Conservation (phyloP, 2,113 vertebrate species). For the Pimephales promelas region DNA sequence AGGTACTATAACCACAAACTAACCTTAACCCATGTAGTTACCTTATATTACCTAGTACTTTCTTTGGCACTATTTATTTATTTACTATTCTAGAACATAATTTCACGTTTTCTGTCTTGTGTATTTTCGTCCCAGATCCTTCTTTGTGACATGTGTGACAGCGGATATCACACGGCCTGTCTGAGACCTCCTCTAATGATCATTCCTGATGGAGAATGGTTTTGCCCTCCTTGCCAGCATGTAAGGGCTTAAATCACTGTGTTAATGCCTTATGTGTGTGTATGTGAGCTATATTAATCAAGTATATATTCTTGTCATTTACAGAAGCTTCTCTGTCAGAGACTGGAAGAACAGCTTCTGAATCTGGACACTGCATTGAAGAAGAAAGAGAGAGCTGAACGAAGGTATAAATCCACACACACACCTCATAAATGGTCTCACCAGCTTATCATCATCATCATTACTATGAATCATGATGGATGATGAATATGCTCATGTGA, state of each 20-base stretch:
- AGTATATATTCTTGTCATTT: constrained; percentile 20
- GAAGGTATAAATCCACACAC: constrained; percentile 79
- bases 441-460: not conserved
- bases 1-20: too few species aligned
- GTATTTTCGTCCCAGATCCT: constrained; percentile 80
- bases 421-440: not conserved
- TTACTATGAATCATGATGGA: not conserved
- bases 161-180: constrained; percentile 95
- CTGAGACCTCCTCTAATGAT: constrained; percentile 95
- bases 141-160: constrained; percentile 93
- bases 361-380: constrained; percentile 94
- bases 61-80: not conserved
- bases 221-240: constrained; percentile 97
- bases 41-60: too few species aligned
- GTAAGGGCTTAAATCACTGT: constrained; percentile 71
- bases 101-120: not conserved
- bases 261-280: not conserved
- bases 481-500: not conserved
- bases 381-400: constrained; percentile 92
- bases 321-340: constrained; percentile 95
- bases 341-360: constrained; percentile 92
- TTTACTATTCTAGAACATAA: not conserved
- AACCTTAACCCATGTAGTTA: too few species aligned
- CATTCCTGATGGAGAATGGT: constrained; percentile 98
- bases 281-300: not conserved